Evolutionary conservation across 2,888 invertebrate species (phyloP).

Genomic region (Danaus chrysippus): DNA sequence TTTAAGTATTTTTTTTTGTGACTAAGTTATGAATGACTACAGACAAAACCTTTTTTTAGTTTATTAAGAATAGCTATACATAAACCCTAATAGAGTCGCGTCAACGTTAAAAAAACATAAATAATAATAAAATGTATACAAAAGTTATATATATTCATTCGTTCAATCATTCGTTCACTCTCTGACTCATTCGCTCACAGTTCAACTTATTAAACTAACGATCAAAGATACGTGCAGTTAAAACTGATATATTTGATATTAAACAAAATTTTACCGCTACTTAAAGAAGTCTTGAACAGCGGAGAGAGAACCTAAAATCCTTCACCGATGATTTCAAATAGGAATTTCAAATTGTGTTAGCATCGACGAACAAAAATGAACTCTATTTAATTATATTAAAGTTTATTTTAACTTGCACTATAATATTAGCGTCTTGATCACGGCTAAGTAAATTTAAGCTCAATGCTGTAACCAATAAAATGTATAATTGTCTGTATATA

Average conservation of each 20-base stretch:
- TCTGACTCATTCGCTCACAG: too few relatives aligned
- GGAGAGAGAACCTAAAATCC: slow-evolving; percentile 74
- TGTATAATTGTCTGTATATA: slow-evolving; percentile 42
- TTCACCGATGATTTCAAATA: slow-evolving; percentile 72
- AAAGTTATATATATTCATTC: too few relatives aligned
- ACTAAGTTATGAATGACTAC: too few relatives aligned
- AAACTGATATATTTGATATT: slow-evolving; percentile 64
- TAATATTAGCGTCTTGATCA: slow-evolving; percentile 19
- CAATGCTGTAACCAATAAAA: slow-evolving; percentile 41
- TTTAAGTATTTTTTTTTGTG: too few relatives aligned
- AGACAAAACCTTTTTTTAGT: too few relatives aligned
- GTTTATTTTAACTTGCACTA: slow-evolving; percentile 11
- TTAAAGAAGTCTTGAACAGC: slow-evolving; percentile 67
- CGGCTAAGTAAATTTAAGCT: slow-evolving; percentile 40
- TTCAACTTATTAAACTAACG: too few relatives aligned
- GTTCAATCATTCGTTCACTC: too few relatives aligned
- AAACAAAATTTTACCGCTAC: slow-evolving; percentile 72
- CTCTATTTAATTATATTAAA: not conserved
- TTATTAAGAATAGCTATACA: too few relatives aligned
- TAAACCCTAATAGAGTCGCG: too few relatives aligned
- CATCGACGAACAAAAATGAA: slow-evolving; percentile 37
- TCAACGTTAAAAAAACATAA: too few relatives aligned
- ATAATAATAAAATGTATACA: too few relatives aligned
- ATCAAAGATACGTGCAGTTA: slow-evolving; percentile 45
- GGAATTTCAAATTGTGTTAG: slow-evolving; percentile 75